Base-by-base conservation (phyloP, 2,113 vertebrate species). In the Pluvialis apricaria region DNA sequence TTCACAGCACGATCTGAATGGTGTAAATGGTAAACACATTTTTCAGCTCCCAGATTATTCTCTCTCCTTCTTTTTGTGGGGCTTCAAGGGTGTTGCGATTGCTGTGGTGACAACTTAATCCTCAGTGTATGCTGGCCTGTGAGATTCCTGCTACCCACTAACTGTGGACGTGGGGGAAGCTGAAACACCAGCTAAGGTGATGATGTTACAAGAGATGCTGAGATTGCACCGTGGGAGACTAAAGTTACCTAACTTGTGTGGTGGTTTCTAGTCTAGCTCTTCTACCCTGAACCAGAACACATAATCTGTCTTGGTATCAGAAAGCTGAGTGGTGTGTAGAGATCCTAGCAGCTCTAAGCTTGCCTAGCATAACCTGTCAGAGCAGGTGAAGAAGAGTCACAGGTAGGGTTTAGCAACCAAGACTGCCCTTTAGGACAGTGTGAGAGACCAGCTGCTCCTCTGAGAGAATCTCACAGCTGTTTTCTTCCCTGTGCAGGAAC, bases 401-500 rank as follows among this genome's bases (percentile, higher is more conserved):
- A 54, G n/a, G 13, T 42, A 72, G 42, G 47, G 45, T 89, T 51
- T 84, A 75, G 70, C 49, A 83, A 62, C 31, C 36, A 79, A 77
- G 51, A 81, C 38, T 92, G 36, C n/a, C 54, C 47, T 75, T 88
- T 77, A 93, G 55, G 42, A 65, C 65, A 47, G 54, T 49, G 12
- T 69, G 75, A 88, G 69, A 80, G 38, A 89, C n/a, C 26, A 57
- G 1, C 31, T 72, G 34, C 19, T 89, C 14, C 54, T 84, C 64
- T 85, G 76, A 92, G 76, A 94, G 38, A 88, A 90, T 81, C 94
- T 98, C 88, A 97, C 28, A 66, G 44, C 79, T 97, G n/a, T 95
- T 88, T 96, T 98, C 51, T 91, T 97, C 98, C 90, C 97, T 92
- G 94, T 97, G 69, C 97, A 99, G 99, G 99, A 99, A 45, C 90